Conservation (phyloP, 2,113 vertebrate species). For the Vulpes lagopus region DNA sequence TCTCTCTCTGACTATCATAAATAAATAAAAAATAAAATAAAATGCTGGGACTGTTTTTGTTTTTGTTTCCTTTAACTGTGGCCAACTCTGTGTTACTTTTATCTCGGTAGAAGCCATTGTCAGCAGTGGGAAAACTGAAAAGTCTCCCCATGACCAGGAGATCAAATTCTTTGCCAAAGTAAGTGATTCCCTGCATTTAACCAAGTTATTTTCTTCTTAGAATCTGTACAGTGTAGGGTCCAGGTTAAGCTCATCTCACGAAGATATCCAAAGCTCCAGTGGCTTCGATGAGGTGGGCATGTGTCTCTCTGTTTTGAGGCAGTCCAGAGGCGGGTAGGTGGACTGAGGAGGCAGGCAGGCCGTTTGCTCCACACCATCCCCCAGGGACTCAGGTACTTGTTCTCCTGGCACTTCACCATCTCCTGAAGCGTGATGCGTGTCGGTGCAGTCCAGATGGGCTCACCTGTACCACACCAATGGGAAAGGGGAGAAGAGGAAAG, state of each 20-base stretch:
- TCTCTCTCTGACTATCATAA: too few species aligned
- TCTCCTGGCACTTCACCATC: background rate
- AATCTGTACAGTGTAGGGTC: background rate
- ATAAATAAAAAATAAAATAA: background rate
- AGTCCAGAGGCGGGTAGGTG: background rate
- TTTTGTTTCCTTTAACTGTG: background rate
- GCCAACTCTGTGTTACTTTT: conserved; percentile 61
- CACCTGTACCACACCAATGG: background rate
- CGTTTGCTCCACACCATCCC: background rate
- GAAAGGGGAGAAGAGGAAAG: background rate
- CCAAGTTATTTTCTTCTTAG: background rate
- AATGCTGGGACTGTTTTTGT: background rate
- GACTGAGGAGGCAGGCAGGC: rapidly evolving
- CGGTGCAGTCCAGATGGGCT: background rate
- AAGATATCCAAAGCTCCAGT: background rate
- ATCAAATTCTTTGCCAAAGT: conserved; percentile 99
- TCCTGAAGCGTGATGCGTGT: background rate
- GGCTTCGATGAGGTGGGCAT: background rate
- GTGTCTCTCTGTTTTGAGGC: background rate
- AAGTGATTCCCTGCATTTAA: conserved; percentile 71
- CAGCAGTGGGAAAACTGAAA: conserved; percentile 95
- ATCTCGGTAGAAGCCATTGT: conserved; percentile 94
- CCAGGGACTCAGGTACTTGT: background rate
- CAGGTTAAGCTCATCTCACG: background rate
- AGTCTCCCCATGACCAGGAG: conserved; percentile 97